phyloP scores from a whole-genome alignment of 2,113 vertebrate genomes.

The Strigops habroptila region DNA sequence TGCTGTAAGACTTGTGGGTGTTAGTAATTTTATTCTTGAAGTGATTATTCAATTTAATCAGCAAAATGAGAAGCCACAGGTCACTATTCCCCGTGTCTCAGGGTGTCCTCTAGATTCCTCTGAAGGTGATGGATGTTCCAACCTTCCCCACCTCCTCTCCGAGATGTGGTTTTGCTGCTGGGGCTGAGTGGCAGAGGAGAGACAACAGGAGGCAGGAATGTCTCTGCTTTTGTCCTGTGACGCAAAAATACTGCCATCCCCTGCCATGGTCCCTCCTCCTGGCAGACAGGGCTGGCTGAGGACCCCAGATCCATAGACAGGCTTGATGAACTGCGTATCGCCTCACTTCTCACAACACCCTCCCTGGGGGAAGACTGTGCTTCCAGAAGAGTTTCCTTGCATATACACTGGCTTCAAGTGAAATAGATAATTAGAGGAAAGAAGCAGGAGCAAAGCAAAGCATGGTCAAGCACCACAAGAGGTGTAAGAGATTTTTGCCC shows the following conservation, averaged over 20 bases:
- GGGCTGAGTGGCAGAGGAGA: not conserved
- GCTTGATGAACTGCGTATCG: rapidly evolving
- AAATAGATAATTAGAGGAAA: not conserved
- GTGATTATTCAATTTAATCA: not conserved
- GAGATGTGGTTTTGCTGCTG: not conserved
- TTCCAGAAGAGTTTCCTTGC: not conserved
- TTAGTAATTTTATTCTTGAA: slow-evolving; percentile 4
- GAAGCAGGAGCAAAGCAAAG: not conserved
- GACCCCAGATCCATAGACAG: not conserved
- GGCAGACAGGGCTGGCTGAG: not conserved
- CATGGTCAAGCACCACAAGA: not conserved
- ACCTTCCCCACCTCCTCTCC: not conserved
- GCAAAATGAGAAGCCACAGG: not conserved
- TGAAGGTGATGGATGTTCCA: not conserved
- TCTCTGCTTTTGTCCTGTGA: too few species aligned
- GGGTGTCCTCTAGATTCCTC: too few species aligned
- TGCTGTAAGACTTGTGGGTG: slow-evolving; percentile 7
- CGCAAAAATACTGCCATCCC: not conserved
- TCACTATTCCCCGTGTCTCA: not conserved
- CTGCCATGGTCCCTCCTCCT: rapidly evolving
- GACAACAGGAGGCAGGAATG: rapidly evolving
- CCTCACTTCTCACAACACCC: too few species aligned
- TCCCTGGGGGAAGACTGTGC: rapidly evolving
- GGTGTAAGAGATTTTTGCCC: not conserved
- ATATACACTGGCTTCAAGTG: not conserved